Conservation (phyloP, 2,888 invertebrate species). For the Rhopalosiphum nymphaeae region DNA sequence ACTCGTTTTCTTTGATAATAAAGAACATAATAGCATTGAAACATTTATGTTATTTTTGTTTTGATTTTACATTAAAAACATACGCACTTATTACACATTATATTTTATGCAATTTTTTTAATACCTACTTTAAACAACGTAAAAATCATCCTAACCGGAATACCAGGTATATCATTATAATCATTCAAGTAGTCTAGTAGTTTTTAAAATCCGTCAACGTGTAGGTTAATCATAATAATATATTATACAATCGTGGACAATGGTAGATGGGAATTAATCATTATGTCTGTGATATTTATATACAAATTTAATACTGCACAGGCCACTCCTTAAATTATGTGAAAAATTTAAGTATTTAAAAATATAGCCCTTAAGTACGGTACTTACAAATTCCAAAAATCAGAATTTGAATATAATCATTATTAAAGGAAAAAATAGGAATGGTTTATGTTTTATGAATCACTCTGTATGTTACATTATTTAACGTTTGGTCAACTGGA, state of each 20-base stretch:
- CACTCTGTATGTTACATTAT: not conserved
- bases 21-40: not conserved
- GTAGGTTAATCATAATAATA: not conserved
- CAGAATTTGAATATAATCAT: not conserved
- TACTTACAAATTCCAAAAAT: not conserved
- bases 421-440: not conserved
- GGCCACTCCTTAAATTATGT: not conserved
- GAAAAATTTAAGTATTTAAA: not conserved
- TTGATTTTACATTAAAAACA: not conserved
- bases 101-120: not conserved
- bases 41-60: not conserved
- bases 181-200: not conserved
- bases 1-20: constrained; percentile 12
- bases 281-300: not conserved
- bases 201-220: not conserved
- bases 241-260: not conserved
- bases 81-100: not conserved
- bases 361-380: not conserved
- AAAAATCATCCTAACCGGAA: not conserved
- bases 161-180: not conserved
- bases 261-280: not conserved
- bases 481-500: not conserved
- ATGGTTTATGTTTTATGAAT: not conserved
- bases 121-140: not conserved
- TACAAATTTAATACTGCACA: not conserved